Evolutionary conservation across 2,888 invertebrate species (phyloP).

Genomic region (Agrotis segetum): DNA sequence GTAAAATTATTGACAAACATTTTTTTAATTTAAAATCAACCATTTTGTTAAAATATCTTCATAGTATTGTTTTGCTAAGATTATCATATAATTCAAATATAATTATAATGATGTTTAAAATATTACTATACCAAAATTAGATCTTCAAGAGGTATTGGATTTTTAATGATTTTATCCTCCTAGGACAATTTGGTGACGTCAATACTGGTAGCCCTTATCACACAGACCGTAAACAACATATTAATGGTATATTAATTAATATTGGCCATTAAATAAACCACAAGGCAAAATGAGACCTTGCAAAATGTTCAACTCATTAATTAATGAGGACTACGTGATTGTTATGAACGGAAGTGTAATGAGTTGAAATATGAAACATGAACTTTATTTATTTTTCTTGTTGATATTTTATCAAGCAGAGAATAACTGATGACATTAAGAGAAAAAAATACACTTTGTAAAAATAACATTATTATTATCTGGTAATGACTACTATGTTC

Average conservation of each 20-base stretch:
- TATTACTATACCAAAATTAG: constrained; percentile 24
- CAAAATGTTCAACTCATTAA: constrained; percentile 24
- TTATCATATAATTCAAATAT: neutral
- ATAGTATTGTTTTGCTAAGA: too few relatives aligned
- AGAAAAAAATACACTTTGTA: too few relatives aligned
- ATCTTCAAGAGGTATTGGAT: constrained; percentile 2
- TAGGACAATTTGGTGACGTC: constrained; percentile 37
- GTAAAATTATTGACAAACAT: too few relatives aligned
- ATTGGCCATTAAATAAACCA: constrained; percentile 36
- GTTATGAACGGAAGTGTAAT: constrained; percentile 3
- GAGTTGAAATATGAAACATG: constrained; percentile 1
- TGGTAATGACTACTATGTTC: too few relatives aligned
- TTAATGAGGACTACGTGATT: constrained; percentile 14
- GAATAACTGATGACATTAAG: neutral
- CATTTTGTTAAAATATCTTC: too few relatives aligned
- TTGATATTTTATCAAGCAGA: neutral
- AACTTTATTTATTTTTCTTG: neutral
- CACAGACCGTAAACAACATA: constrained; percentile 35
- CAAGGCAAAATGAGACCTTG: constrained; percentile 35
- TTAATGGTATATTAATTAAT: constrained; percentile 46
- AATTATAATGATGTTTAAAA: constrained; percentile 4
- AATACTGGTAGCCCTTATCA: constrained; percentile 19
- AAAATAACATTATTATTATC: too few relatives aligned
- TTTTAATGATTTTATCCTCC: constrained; percentile 40
- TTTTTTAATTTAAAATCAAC: too few relatives aligned